Evolutionary conservation across 2,888 invertebrate genomes (phyloP), one percentile per base, ranked within the genome.

Genomic region (Calephelis perditalis): DNA sequence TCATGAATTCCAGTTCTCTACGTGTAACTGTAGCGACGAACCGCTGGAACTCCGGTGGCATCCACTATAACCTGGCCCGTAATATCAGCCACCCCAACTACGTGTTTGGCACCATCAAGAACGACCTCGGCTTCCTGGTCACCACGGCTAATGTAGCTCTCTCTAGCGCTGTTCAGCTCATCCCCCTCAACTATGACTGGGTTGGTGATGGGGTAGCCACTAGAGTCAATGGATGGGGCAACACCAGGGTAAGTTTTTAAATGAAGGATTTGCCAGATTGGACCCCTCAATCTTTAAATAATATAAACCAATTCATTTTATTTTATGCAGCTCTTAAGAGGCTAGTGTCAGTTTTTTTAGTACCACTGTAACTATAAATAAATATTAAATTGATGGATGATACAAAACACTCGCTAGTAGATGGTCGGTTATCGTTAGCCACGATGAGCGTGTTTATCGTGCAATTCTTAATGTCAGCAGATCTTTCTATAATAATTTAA

Each of bases 41-140:
- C 74, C 71, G 70, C 15, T 70, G 67, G 67, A 82, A 81, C 79
- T 77, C 74, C 67, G 68, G 67, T 1, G 88, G 86, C 0, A 61
- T 63, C 6, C 35, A 63, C 7, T 78, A 78, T 71, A 12, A 63
- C 7, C n/a, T 83, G 15, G 47, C 69, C 0, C 73, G 82, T 47
- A 78, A 79, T 73, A 74, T 82, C 8, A 82, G 77, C 36, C 86
- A 88, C 68, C 70, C 71, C 1, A 61, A 80, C 70, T 87, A 84
- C 73, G 65, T 79, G 1, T 35, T 62, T 0, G 3, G 15, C 26
- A 59, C 15, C 12, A 71, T 75, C 63, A 77, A 75, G 65, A 75
- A 77, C 64, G 78, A 78, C 67, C 71, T 77, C 43, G 74, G 72
- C 0, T 7, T 75, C 6, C 68, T 76, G 12, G 59, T 69, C 49